A percentile compares a stretch with the other conserved stretches of the same genome.
These are phyloP conservation scores for Ursus arctos DNA, from an alignment of 2,113 vertebrate genomes.

Conservation along the genomic window DNA sequence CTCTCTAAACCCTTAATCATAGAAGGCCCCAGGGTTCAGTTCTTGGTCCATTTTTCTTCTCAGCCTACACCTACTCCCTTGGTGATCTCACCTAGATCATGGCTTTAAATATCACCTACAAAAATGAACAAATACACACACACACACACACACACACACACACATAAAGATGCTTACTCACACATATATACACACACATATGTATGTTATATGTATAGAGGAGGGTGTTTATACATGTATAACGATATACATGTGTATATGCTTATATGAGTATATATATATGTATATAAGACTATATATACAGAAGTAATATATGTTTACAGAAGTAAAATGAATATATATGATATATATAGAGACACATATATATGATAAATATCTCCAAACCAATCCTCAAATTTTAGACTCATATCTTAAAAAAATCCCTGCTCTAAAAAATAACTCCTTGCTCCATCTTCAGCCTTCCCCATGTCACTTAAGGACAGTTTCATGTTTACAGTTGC, in stretches of 20 bases:
- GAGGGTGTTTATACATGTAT: not conserved
- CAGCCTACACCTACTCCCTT: not conserved
- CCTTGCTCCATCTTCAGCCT: not conserved
- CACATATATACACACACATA: not conserved
- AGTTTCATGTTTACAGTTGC: slow-evolving; percentile 1
- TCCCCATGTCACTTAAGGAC: not conserved
- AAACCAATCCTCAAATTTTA: slow-evolving; percentile 2
- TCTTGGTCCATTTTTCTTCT: not conserved
- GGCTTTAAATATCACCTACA: not conserved
- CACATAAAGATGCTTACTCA: not conserved
- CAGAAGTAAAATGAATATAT: not conserved
- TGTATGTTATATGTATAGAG: not conserved
- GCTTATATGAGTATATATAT: not conserved
- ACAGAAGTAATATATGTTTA: not conserved
- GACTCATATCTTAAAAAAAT: not conserved
- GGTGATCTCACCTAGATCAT: not conserved
- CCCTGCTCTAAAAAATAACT: not conserved
- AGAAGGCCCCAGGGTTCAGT: not conserved
- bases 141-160: not conserved
- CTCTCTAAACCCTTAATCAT: not conserved
- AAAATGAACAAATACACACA: not conserved
- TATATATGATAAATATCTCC: not conserved
- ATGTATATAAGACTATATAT: not conserved
- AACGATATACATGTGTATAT: not conserved
- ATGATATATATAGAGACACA: not conserved